Base-by-base conservation (phyloP, 2,113 vertebrate genomes). In the Heterochromis multidens region DNA sequence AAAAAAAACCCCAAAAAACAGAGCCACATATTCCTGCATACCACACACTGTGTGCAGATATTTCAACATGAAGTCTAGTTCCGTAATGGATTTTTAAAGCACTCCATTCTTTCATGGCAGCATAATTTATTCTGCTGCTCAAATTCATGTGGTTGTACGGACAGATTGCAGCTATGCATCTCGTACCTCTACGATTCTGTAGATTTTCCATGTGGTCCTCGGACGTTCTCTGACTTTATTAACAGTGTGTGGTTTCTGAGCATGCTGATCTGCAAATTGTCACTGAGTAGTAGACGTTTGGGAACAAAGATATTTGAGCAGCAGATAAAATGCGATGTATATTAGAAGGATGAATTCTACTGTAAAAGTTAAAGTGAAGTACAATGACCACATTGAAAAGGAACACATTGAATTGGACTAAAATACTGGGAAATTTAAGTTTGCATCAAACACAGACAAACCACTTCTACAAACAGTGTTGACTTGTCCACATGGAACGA, bases 121-220 rank as follows among this genome's bases (percentile, higher is more conserved):
- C 74, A 83, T 92, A 84, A 87, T 91, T 94, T 86, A 89, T 84
- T 83, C 84, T 17, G 52, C 80, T 78, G 85, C 80, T 83, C 67
- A 91, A 87, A 88, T 85, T n/a, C 78, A 33, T 90, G 90, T 57
- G 90, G 92, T 87, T 82, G 80, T 59, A 61, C 7, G 29, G 87
- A 85, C 81, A 81, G 79, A 85, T 89, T 87, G 80, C 82, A 83
- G 61, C 77, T 25, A 83, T 85, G 74, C 72, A 77, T 88, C 76
- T 80, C 74, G 33, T 89, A 80, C 87, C 86, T 85, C 43, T 33
- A 81, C n/a, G 77, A 86, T 86, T 90, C 84, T 81, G 70, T 79
- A 25, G 77, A 87, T 83, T 91, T 90, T 90, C 83, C 90, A 84
- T 89, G 88, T 59, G 77, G 72, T 25, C 5, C 72, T 52, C 31